These are phyloP conservation scores for Aphelenchoides fujianensis DNA, from an alignment of 1,140 invertebrate species.

Conservation along the genomic window DNA sequence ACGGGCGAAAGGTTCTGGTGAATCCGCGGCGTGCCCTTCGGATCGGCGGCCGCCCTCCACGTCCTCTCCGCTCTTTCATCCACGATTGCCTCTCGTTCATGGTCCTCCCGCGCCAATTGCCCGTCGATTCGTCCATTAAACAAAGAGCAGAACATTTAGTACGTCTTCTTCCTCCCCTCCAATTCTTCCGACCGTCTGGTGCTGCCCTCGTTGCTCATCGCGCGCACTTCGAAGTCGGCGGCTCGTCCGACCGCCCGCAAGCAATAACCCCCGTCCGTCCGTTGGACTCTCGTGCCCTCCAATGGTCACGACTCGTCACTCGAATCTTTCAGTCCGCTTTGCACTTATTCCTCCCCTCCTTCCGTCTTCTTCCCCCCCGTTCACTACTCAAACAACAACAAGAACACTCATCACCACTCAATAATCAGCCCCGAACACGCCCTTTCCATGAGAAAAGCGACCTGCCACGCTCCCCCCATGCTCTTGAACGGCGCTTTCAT, in stretches of 20 bases:
- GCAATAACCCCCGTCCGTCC: not conserved
- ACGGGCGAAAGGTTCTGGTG: conserved; percentile 5
- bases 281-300: not conserved
- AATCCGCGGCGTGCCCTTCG: not conserved
- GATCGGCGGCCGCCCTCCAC: not conserved
- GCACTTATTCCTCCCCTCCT: not conserved
- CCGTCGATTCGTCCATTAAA: not conserved
- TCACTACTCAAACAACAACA: too few relatives aligned
- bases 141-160: too few relatives aligned
- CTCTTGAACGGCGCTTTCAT: not conserved
- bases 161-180: too few relatives aligned
- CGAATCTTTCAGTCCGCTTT: not conserved
- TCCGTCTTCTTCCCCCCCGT: too few relatives aligned
- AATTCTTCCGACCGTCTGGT: too few relatives aligned
- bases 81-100: not conserved
- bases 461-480: not conserved
- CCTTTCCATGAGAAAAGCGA: not conserved
- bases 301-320: not conserved
- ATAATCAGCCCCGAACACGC: too few relatives aligned
- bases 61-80: not conserved
- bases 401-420: too few relatives aligned
- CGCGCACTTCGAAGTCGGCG: too few relatives aligned
- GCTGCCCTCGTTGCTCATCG: too few relatives aligned
- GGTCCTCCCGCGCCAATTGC: not conserved
- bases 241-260: not conserved